Evolutionary conservation across 1,140 invertebrate species (phyloP), one percentile per base, ranked within the genome.

Genomic region (Temnothorax nylanderi): DNA sequence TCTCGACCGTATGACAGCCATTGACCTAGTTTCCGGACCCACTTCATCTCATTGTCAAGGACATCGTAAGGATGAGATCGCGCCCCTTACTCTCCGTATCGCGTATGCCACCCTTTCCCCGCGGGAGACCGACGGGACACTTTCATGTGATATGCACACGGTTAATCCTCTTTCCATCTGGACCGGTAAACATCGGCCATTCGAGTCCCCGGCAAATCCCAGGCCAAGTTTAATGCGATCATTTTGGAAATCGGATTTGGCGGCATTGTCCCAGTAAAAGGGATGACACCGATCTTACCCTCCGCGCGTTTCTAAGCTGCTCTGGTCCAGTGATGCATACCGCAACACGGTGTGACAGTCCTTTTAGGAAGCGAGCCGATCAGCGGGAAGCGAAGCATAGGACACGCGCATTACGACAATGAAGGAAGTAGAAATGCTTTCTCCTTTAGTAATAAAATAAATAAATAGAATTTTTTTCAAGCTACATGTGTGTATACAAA

Each of bases 181-280:
- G 89, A 87, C 84, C 89, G 72, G 93, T 93, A 93, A 93, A 93
- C 93, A 93, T 89, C 86, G 67, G 71, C 86, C 37, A 91, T 93
- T 93, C 67, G 54, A 74, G 3, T 65, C 87, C 77, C 86, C 67
- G 64, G 85, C 51, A 91, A 91, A 91, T 93, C 89, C 85, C 71
- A 44, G 87, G 91, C 76, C 84, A 81, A 88, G 92, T 93, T 94
- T 94, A 94, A 94, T 92, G 85, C 91, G 93, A 94, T 94, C 91
- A 93, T 92, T 91, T 90, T 84, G 78, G 90, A 94, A 93, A 94
- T 94, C 93, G 92, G 93, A 94, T 94, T 94, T 92, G 64, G 62
- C 18, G 69, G 88, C 78, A 93, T 93, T 94, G 92, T 93, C 10
- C 64, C 49, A 69, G 37, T 89, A 77, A 91, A 92, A 86, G 78